Conservation (phyloP, 2,888 invertebrate genomes). For the Nephrotoma flavescens region DNA sequence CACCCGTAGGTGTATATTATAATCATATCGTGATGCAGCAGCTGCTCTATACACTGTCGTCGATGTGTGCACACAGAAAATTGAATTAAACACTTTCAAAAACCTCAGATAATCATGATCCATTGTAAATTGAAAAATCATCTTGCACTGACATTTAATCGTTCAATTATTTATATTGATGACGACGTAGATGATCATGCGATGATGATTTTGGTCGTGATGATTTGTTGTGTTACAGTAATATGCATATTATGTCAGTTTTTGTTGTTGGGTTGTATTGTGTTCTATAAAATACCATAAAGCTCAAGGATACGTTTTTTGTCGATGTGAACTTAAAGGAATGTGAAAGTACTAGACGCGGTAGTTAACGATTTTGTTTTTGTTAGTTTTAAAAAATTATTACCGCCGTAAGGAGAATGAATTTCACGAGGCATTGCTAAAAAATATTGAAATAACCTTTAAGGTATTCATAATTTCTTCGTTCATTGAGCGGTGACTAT, state of each 20-base stretch:
- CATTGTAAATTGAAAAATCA: neutral
- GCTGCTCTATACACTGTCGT: neutral
- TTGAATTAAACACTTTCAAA: neutral
- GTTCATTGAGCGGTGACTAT: too few relatives aligned
- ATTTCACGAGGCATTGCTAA: neutral
- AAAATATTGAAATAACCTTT: too few relatives aligned
- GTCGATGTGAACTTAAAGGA: neutral
- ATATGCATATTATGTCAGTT: neutral
- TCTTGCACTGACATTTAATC: neutral
- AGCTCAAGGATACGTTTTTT: neutral
- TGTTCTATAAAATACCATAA: neutral
- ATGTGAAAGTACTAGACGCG: neutral
- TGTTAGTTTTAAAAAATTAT: neutral
- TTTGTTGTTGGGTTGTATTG: neutral
- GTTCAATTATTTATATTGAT: neutral
- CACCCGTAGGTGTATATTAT: neutral
- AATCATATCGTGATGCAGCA: neutral
- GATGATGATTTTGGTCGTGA: neutral
- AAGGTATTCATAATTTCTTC: too few relatives aligned
- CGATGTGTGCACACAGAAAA: neutral
- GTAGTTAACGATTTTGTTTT: neutral
- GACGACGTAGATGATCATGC: neutral
- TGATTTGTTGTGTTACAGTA: neutral
- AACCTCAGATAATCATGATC: neutral
- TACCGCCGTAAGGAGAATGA: neutral